Conservation (phyloP, 2,888 invertebrate genomes). For the Anagyrus pseudococci region DNA sequence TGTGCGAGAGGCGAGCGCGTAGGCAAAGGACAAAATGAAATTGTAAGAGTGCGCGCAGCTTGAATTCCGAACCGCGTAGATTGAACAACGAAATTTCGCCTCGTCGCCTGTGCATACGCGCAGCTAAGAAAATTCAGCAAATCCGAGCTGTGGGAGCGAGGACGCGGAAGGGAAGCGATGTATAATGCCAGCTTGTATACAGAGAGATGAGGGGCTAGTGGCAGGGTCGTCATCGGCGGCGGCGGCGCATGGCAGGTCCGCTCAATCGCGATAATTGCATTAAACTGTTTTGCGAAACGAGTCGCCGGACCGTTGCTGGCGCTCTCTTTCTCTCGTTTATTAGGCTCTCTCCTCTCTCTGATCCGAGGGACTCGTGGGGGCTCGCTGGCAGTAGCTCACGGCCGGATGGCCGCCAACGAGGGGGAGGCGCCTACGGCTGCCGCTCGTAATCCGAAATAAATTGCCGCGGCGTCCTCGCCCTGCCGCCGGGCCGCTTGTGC, state of each 20-base stretch:
- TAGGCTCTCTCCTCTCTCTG: constrained; percentile 24
- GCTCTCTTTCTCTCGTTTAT: constrained; percentile 38
- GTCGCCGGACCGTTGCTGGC: neutral
- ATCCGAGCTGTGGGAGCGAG: too few species aligned
- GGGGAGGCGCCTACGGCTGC: neutral
- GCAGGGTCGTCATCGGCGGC: constrained; percentile 37
- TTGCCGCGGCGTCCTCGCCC: constrained; percentile 39
- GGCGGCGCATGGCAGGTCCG: constrained; percentile 43
- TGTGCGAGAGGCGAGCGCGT: too few species aligned
- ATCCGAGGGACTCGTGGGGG: too few species aligned
- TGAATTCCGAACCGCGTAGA: too few species aligned
- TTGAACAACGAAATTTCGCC: too few species aligned
- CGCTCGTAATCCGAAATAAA: constrained; percentile 44
- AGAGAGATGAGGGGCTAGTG: neutral
- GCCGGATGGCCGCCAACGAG: neutral
- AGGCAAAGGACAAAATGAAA: too few species aligned
- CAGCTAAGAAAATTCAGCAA: too few species aligned
- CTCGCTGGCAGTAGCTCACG: too few species aligned
- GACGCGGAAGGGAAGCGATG: neutral
- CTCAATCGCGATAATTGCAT: constrained; percentile 47
- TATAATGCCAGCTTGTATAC: neutral
- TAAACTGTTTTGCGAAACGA: constrained; percentile 47
- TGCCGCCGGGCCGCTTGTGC: neutral
- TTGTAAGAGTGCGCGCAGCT: too few species aligned
- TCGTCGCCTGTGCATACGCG: too few species aligned